phyloP scores from a whole-genome alignment of 2,888 invertebrate species.

The Plebejus anna region DNA sequence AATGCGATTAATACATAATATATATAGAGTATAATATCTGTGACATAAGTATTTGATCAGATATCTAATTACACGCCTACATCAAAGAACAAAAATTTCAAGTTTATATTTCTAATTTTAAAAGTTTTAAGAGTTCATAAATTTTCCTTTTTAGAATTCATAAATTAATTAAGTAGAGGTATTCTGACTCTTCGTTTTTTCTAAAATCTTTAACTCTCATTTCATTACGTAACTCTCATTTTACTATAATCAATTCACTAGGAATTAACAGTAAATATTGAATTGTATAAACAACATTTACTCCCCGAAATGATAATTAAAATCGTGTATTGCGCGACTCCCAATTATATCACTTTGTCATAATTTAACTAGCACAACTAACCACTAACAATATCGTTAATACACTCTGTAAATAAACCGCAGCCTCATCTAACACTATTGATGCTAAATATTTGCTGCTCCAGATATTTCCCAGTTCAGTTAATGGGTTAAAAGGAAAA shows the following conservation, averaged over 20 bases:
- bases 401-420: conserved; percentile 4
- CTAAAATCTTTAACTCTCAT: background rate
- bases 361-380: background rate
- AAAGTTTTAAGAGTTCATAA: too few relatives aligned
- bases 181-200: too few relatives aligned
- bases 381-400: conserved; percentile 10
- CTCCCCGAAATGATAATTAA: background rate
- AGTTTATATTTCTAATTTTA: too few relatives aligned
- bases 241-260: background rate
- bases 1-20: background rate
- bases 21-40: too few relatives aligned
- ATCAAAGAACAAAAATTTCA: too few relatives aligned
- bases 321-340: background rate
- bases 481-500: background rate
- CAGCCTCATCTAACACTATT: conserved; percentile 1
- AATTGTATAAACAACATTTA: background rate
- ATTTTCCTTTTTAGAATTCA: too few relatives aligned
- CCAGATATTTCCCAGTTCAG: background rate
- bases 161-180: background rate
- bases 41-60: too few relatives aligned
- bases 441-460: background rate
- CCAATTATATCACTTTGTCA: background rate
- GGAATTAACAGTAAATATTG: background rate
- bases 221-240: background rate
- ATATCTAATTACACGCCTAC: too few relatives aligned